These are phyloP conservation scores for Scomber japonicus DNA, from an alignment of 2,113 vertebrate species.

Conservation along the genomic window DNA sequence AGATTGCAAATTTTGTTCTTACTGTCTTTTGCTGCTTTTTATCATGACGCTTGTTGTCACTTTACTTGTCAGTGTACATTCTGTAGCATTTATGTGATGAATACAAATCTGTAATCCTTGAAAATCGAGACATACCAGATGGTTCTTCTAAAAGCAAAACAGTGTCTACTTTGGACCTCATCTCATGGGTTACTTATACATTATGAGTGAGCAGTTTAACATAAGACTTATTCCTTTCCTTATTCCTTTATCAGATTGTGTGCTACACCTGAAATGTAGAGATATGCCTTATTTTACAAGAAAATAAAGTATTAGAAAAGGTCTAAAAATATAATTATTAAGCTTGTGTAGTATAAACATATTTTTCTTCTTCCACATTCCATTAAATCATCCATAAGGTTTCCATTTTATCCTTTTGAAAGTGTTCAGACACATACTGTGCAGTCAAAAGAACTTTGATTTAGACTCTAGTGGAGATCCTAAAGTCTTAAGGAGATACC, in stretches of 20 bases:
- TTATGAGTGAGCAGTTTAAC: not conserved
- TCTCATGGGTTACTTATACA: not conserved
- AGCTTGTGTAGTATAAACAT: not conserved
- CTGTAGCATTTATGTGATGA: not conserved
- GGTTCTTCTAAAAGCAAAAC: not conserved
- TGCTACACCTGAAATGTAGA: not conserved
- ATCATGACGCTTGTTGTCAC: no score
- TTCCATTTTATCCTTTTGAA: not conserved
- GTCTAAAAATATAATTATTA: not conserved
- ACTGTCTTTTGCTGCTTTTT: no score
- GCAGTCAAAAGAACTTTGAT: no score
- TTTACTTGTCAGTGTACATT: not conserved
- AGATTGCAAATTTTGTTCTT: no score
- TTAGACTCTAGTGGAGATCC: no score
- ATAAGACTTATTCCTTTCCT: not conserved
- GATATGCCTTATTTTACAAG: not conserved
- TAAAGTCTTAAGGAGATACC: no score
- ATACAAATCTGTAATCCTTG: not conserved
- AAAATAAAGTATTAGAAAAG: not conserved
- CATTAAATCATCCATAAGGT: not conserved
- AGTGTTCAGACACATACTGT: not conserved
- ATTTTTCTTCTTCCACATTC: not conserved
- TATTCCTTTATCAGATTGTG: not conserved
- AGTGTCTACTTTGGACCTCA: not conserved
- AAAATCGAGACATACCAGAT: not conserved